phyloP scores from a whole-genome alignment of 1,140 invertebrate species.

The Apis cerana region DNA sequence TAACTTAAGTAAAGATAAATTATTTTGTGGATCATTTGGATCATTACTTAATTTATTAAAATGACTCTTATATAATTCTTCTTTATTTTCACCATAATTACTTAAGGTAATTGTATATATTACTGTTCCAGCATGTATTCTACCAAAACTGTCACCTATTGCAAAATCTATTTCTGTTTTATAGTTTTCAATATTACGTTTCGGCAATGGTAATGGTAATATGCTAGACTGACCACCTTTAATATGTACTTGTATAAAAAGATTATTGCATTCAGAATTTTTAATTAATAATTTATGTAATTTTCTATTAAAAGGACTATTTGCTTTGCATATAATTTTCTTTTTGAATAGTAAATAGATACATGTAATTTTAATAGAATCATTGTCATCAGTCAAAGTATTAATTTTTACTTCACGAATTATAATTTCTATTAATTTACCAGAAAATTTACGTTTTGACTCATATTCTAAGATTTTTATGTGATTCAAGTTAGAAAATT shows the following conservation, averaged over 20 bases:
- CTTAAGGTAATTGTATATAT: conserved; percentile 70
- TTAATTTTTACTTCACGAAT: conserved; percentile 72
- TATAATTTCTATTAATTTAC: conserved; percentile 74
- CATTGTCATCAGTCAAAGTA: conserved; percentile 28
- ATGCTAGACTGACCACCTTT: conserved; percentile 61
- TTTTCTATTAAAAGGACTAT: conserved; percentile 74
- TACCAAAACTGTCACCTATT: conserved; percentile 60
- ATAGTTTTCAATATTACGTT: conserved; percentile 65
- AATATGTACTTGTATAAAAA: conserved; percentile 68
- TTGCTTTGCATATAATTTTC: conserved; percentile 70
- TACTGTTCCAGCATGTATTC: conserved; percentile 70
- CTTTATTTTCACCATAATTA: conserved; percentile 38
- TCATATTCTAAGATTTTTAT: conserved; percentile 59
- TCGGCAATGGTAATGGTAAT: conserved; percentile 75
- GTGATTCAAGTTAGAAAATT: conserved; percentile 65
- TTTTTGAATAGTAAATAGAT: conserved; percentile 70
- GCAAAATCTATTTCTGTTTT: conserved; percentile 76
- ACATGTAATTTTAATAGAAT: conserved; percentile 59
- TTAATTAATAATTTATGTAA: conserved; percentile 74
- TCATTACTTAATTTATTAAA: conserved; percentile 69
- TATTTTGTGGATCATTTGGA: conserved; percentile 76
- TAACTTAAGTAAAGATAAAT: conserved; percentile 55
- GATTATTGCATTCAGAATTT: conserved; percentile 66
- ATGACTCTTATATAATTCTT: conserved; percentile 46
- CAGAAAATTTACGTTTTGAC: conserved; percentile 37